phyloP scores from a whole-genome alignment of 2,113 vertebrate species.

The Baryphthengus martii region DNA sequence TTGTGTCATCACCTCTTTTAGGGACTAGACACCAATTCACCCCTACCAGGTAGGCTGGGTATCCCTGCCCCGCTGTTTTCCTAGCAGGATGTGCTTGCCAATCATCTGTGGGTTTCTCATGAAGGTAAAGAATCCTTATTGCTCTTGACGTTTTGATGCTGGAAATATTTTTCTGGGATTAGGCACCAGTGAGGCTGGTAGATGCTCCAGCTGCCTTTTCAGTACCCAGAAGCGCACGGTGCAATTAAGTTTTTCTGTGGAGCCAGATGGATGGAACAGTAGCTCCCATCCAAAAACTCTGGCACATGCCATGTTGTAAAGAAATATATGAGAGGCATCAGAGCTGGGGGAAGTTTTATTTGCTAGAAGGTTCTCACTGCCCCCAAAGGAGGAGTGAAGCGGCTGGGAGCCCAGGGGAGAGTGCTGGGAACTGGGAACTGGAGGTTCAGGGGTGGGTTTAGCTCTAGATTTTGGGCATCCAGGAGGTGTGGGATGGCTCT shows the following conservation, averaged over 20 bases:
- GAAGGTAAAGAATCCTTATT: background rate
- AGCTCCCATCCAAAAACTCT: background rate
- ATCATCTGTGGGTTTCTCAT: background rate
- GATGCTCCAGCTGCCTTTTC: conserved; percentile 5
- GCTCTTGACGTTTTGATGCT: background rate
- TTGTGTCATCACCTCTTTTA: background rate
- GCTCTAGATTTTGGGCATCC: background rate
- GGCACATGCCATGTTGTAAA: background rate
- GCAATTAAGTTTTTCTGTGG: conserved; percentile 4
- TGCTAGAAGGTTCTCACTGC: background rate
- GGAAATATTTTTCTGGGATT: background rate
- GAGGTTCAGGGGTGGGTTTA: background rate
- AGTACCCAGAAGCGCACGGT: background rate
- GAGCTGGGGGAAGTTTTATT: background rate
- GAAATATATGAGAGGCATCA: background rate
- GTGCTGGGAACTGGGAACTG: rapidly evolving
- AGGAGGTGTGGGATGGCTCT: background rate
- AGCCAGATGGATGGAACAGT: conserved; percentile 5
- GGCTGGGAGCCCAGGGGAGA: background rate
- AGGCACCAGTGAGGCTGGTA: background rate
- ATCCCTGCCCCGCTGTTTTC: background rate
- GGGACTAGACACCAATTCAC: background rate
- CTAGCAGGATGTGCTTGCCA: background rate
- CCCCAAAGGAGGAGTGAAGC: background rate
- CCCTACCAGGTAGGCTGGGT: too few relatives aligned